These are phyloP conservation scores for Cylindroiulus punctatus DNA, from an alignment of 2,888 invertebrate species.

Conservation along the genomic window DNA sequence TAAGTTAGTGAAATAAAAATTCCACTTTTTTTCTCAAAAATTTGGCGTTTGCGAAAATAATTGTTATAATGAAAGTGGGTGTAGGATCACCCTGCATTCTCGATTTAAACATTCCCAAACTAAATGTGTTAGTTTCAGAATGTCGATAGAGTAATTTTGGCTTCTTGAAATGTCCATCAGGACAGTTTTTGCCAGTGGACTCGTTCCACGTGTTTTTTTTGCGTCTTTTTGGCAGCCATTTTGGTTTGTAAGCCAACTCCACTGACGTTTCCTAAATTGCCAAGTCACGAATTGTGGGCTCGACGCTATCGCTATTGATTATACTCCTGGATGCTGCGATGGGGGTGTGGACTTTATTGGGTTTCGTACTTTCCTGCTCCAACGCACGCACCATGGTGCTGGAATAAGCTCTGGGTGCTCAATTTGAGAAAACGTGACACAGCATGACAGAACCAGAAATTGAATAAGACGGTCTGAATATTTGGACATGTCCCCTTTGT, in stretches of 20 bases:
- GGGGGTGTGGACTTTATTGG: slow-evolving; percentile 15
- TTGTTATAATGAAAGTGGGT: too few relatives aligned
- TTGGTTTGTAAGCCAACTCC: neutral
- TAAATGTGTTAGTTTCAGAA: too few relatives aligned
- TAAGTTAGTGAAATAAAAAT: too few relatives aligned
- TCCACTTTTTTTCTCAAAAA: too few relatives aligned
- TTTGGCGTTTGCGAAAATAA: too few relatives aligned
- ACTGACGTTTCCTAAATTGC: neutral
- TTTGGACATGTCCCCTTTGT: too few relatives aligned
- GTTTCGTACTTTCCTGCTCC: neutral
- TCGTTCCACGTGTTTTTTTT: too few relatives aligned
- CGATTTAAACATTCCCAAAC: too few relatives aligned
- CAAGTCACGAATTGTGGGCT: neutral
- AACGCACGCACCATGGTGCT: neutral
- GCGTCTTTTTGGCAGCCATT: neutral
- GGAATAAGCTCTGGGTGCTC: neutral
- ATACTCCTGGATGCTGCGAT: neutral
- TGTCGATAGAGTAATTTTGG: too few relatives aligned
- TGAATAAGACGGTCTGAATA: neutral
- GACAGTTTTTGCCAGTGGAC: too few relatives aligned
- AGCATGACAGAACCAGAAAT: neutral
- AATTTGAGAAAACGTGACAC: neutral
- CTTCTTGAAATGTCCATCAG: too few relatives aligned
- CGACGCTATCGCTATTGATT: neutral
- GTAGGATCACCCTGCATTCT: too few relatives aligned